Conservation (phyloP, 1,140 invertebrate species). For the Bombus superbus region DNA sequence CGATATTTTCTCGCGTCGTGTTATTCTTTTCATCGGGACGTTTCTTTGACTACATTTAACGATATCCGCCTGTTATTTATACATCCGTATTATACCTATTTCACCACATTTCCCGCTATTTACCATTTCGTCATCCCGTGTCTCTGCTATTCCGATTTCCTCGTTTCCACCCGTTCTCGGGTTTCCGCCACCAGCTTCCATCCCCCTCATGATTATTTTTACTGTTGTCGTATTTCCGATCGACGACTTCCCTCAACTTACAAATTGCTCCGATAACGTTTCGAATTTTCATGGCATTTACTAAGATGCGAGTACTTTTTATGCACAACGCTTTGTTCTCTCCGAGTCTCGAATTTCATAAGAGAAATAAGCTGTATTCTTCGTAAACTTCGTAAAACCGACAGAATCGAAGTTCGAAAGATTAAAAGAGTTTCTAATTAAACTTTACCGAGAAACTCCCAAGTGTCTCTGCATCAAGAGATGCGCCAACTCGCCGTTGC, state of each 20-base stretch:
- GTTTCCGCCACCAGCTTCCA: background rate
- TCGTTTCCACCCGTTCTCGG: background rate
- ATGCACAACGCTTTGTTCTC: background rate
- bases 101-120: background rate
- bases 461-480: background rate
- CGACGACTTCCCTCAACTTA: too few relatives aligned
- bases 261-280: background rate
- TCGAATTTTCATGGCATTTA: background rate
- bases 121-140: background rate
- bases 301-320: background rate
- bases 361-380: too few relatives aligned
- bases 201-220: background rate
- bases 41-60: background rate
- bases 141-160: background rate
- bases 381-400: too few relatives aligned
- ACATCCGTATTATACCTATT: background rate
- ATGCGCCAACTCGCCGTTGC: background rate
- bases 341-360: too few relatives aligned
- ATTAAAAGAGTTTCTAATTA: background rate
- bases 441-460: background rate
- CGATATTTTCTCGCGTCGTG: background rate
- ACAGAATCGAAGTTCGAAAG: background rate
- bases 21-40: background rate
- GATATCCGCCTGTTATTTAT: constrained; percentile 7
- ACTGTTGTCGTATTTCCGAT: background rate